Percentiles rank a stretch among this genome's conserved stretches.
Evolutionary conservation across 2,888 invertebrate genomes (phyloP).

Genomic region (Eupithecia subumbrata): DNA sequence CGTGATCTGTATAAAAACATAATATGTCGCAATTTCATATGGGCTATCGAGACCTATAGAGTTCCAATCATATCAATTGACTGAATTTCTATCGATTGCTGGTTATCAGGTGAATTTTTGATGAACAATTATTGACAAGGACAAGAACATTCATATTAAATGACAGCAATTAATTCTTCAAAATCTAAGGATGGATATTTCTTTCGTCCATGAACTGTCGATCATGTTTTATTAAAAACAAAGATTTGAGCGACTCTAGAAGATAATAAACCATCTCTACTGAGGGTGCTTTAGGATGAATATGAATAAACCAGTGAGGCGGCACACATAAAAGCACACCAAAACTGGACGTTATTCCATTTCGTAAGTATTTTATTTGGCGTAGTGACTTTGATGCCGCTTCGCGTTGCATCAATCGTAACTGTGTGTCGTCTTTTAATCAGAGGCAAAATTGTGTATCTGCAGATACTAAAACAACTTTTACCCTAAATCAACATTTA

Average conservation of each 20-base stretch:
- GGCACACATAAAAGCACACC: neutral
- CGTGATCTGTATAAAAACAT: neutral
- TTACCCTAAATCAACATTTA: neutral
- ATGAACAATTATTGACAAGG: too few species aligned
- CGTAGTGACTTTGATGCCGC: neutral
- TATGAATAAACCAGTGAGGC: neutral
- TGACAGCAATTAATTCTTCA: neutral
- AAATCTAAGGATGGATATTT: too few species aligned
- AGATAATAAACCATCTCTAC: too few species aligned
- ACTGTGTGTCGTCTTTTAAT: neutral
- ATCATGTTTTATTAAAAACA: neutral
- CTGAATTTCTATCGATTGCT: neutral
- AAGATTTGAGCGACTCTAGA: neutral
- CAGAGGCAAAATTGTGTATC: neutral
- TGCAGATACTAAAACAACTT: neutral
- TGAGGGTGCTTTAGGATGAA: neutral
- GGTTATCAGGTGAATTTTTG: neutral
- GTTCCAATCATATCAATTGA: neutral
- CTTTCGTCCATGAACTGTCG: neutral
- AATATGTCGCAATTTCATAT: too few species aligned
- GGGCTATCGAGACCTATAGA: neutral
- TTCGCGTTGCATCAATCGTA: neutral
- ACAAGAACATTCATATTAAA: neutral
- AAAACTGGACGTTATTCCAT: neutral
- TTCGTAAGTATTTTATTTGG: neutral